Evolutionary conservation across 2,797 vertebrate species (phyloP).

Genomic region (Onychomys arenicola): DNA sequence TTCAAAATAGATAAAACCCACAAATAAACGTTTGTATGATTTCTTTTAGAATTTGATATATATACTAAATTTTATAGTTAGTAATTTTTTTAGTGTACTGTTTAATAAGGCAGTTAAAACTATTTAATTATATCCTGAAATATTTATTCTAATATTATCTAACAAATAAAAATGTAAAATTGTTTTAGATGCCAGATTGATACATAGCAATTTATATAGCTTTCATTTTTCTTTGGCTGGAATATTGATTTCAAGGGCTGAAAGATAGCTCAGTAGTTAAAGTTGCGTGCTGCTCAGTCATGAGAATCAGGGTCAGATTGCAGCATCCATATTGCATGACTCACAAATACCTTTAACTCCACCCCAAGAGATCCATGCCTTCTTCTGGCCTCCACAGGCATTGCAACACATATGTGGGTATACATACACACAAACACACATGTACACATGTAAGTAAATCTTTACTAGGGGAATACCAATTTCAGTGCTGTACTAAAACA

Average conservation of each 20-base stretch:
- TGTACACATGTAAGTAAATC: neutral
- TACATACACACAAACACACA: neutral
- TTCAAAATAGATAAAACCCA: slow-evolving; percentile 52
- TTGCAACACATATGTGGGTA: too few species aligned
- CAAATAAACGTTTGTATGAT: slow-evolving; percentile 28
- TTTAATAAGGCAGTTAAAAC: slow-evolving; percentile 50
- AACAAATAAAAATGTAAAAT: slow-evolving; percentile 59
- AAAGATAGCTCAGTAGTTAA: neutral
- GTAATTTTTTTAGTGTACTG: neutral
- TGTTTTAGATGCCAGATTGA: slow-evolving; percentile 17
- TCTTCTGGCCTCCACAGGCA: neutral
- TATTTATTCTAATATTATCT: slow-evolving; percentile 63
- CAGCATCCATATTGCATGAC: neutral
- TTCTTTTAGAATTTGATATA: slow-evolving; percentile 31
- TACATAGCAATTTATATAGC: neutral
- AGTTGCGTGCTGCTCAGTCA: neutral
- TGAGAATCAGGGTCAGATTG: neutral
- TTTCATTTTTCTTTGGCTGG: slow-evolving; percentile 18
- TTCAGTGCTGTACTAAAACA: neutral
- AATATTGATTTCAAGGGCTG: neutral
- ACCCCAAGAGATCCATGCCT: neutral
- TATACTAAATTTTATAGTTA: neutral
- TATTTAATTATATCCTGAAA: slow-evolving; percentile 49
- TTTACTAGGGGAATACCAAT: neutral
- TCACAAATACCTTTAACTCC: too few species aligned